Base-by-base conservation (phyloP, 2,797 vertebrate genomes). In the Pangasius djambal region DNA sequence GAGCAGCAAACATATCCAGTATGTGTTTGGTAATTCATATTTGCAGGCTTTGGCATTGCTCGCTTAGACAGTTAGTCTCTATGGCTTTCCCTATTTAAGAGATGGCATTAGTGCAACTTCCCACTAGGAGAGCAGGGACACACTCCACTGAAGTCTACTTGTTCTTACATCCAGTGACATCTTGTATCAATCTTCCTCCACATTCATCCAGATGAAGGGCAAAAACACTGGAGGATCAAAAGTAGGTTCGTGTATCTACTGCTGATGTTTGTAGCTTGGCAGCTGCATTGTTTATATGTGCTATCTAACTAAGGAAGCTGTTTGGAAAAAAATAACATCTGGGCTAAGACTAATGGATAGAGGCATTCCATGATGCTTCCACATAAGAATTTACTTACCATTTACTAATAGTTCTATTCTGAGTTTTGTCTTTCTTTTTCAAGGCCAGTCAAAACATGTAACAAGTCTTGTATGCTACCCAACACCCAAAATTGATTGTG, bases 111-210 rank as follows among this genome's bases (percentile, higher is more conserved):
- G 93, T 94, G 94, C 93, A 94, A 93, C 93, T 89, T 95, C 96
- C 95, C 92, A 93, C 92, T 89, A 86, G 89, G 90, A 93, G 93
- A 92, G 95, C 93, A 92, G 95, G 93, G 93, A 95, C 93, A 93
- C 93, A 89, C 93, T 95, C 94, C 95, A 95, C 93, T 93, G 94
- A 94, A 95, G 92, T 93, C 91, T 92, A 94, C 94, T 92, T 95
- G 94, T 91, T 95, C 94, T 96, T 96, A 95, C 96, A 95, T 93
- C 90, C 70, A 65, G 92, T 96, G 95, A 96, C 94, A 95, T 92
- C 90, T 94, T 88, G 88, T 96, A 96, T 97, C 95, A 95, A 96
- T 97, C 96, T 96, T 96, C 90, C 90, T 91, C 50, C 86, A 92
- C 91, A 95, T 86, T 96, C 95, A 95, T 96, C 89, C 91, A 92